Evolutionary conservation across 2,888 invertebrate genomes (phyloP).

Genomic region (Dexiosoma caninum): DNA sequence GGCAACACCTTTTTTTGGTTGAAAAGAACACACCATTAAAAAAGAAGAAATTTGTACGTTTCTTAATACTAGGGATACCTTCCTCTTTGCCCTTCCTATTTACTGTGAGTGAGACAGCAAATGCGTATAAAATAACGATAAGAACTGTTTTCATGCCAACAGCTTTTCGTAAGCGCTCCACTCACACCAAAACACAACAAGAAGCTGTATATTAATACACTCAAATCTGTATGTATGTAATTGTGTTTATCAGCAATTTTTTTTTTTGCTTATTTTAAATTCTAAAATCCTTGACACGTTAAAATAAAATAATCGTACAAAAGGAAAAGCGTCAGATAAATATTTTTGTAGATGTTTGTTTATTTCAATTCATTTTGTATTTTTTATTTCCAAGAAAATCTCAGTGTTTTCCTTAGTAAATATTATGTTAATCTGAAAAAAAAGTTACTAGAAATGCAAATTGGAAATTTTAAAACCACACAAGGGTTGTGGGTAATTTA

Average conservation of each 20-base stretch:
- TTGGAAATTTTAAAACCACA: neutral
- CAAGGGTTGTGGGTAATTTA: too few species aligned
- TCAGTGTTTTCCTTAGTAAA: neutral
- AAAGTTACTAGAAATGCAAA: neutral
- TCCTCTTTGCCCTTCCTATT: neutral
- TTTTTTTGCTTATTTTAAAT: slow-evolving; percentile 37
- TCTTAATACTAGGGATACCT: too few species aligned
- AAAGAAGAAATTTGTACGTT: too few species aligned
- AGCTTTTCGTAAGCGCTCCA: neutral
- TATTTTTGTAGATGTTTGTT: neutral
- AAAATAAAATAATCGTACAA: slow-evolving; percentile 4
- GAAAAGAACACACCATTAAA: too few species aligned
- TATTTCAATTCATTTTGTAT: neutral
- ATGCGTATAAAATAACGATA: neutral
- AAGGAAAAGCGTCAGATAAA: neutral
- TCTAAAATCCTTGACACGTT: slow-evolving; percentile 48
- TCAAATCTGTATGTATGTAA: too few species aligned
- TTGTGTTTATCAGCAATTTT: neutral
- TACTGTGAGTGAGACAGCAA: neutral
- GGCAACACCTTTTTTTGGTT: too few species aligned
- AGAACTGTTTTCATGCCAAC: slow-evolving; percentile 20
- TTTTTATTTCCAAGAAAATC: neutral
- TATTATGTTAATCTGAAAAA: neutral
- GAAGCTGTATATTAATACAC: too few species aligned
- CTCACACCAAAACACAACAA: too few species aligned